Percentiles rank a stretch among this genome's conserved stretches.
Conservation (phyloP, 1,140 invertebrate species). For the Dinoponera quadriceps region DNA sequence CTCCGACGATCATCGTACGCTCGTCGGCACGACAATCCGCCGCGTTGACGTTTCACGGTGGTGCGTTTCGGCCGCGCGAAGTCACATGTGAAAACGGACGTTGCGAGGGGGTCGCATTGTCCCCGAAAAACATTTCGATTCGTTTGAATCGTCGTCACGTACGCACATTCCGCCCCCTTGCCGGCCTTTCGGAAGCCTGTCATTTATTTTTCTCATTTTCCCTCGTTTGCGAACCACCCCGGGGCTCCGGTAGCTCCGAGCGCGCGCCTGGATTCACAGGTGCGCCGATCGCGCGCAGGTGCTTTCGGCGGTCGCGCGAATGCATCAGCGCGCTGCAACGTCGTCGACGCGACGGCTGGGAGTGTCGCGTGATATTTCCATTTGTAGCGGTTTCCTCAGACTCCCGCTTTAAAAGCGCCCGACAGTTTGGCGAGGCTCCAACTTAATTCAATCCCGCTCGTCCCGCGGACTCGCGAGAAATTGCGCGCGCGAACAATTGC, state of each 20-base stretch:
- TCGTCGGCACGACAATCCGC: neutral
- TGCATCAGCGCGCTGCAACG: neutral
- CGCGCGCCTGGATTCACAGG: constrained; percentile 33
- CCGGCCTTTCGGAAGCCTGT: too few species aligned
- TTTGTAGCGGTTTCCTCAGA: constrained; percentile 35
- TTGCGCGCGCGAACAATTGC: neutral
- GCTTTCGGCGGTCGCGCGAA: neutral
- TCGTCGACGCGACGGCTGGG: neutral
- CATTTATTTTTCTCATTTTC: constrained; percentile 48
- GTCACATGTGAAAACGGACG: constrained; percentile 16
- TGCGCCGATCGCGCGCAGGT: neutral
- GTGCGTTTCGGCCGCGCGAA: neutral
- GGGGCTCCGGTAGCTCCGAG: neutral
- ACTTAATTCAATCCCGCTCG: constrained; percentile 34
- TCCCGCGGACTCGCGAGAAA: constrained; percentile 3
- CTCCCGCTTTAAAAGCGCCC: constrained; percentile 1
- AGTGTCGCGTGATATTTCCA: constrained; percentile 31
- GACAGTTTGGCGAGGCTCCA: constrained; percentile 41
- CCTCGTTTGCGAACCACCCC: constrained; percentile 43
- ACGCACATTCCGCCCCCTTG: neutral
- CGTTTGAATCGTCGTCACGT: constrained; percentile 25
- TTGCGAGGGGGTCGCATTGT: neutral
- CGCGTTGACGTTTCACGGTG: neutral
- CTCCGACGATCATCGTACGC: neutral
- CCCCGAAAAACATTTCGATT: neutral